Conservation (phyloP, 2,113 vertebrate genomes). For the Elanoides forficatus region DNA sequence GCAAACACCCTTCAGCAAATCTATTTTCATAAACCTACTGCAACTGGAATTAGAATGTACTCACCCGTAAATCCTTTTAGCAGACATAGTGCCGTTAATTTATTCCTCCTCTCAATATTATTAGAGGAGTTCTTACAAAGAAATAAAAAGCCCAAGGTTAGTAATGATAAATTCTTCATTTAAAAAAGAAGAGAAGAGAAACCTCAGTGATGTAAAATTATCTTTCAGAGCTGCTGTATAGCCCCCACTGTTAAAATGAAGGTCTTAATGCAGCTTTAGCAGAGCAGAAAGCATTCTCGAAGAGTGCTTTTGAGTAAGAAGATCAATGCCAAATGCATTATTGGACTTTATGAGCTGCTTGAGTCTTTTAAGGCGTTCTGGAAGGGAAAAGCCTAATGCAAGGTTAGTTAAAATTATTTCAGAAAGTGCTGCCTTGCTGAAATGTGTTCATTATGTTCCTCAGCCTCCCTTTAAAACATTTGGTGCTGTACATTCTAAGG, state of each 20-base stretch:
- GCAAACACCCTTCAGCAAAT: neutral
- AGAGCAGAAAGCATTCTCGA: neutral
- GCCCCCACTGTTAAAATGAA: neutral
- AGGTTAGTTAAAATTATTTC: neutral
- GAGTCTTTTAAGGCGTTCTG: neutral
- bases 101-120: neutral
- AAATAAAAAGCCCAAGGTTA: neutral
- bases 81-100: neutral
- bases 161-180: neutral
- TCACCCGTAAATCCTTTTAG: neutral
- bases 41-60: neutral
- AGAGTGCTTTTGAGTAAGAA: neutral
- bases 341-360: constrained; percentile 22
- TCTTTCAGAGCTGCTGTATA: neutral
- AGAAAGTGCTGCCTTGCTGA: neutral
- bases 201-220: neutral
- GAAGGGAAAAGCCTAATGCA: neutral
- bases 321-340: constrained; percentile 46
- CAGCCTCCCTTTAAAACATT: neutral
- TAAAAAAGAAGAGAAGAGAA: neutral
- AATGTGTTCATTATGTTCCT: neutral
- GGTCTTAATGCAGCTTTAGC: neutral
- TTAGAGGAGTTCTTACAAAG: neutral
- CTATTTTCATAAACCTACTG: neutral
- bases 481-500: neutral